These are phyloP conservation scores for Ceratosolen solmsi DNA, from an alignment of 1,140 invertebrate genomes.

Conservation along the genomic window DNA sequence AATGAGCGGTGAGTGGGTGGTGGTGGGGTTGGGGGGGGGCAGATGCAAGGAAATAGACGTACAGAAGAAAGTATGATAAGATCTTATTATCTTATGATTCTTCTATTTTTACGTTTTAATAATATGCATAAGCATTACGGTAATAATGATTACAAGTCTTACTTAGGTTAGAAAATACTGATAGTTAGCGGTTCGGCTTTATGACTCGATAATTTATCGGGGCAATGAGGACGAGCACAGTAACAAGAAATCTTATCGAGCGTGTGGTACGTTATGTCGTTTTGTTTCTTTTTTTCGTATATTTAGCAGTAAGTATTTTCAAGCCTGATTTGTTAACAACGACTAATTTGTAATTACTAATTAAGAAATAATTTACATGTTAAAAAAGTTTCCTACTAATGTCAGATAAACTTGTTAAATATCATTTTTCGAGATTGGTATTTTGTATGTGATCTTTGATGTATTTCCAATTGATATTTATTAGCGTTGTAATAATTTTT, in stretches of 20 bases:
- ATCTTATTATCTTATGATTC: background rate
- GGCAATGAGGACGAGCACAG: background rate
- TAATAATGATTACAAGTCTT: slow-evolving; percentile 11
- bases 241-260: slow-evolving; percentile 11
- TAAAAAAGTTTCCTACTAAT: background rate
- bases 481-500: background rate
- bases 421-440: background rate
- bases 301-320: background rate
- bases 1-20: background rate
- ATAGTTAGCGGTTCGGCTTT: background rate
- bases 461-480: background rate
- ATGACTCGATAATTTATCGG: slow-evolving; percentile 24
- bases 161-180: background rate
- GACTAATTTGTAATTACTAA: slow-evolving; percentile 4
- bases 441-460: background rate
- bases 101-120: background rate
- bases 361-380: background rate
- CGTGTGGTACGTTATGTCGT: background rate
- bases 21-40: too few relatives aligned
- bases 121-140: slow-evolving; percentile 8
- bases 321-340: background rate
- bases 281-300: background rate
- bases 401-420: background rate
- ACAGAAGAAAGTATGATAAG: background rate
- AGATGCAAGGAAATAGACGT: background rate